A percentile compares a stretch with the other conserved stretches of the same genome.
phyloP scores from a whole-genome alignment of 2,888 invertebrate species.

The Thymelicus acteon region DNA sequence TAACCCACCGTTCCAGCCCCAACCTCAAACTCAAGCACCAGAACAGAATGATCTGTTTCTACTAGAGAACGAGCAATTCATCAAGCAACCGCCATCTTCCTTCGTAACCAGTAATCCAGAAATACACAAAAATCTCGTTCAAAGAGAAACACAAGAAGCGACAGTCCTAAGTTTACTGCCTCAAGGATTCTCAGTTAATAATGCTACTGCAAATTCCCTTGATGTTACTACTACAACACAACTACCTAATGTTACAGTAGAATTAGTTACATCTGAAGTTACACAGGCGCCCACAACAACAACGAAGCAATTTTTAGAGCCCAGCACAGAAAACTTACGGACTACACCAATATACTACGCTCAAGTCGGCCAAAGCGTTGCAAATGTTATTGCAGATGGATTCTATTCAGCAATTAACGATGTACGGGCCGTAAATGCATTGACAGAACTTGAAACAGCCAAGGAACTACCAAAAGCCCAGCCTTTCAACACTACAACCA shows the following conservation, averaged over 20 bases:
- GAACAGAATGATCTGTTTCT: slow-evolving; percentile 54
- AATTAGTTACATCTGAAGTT: slow-evolving; percentile 55
- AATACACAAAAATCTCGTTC: slow-evolving; percentile 64
- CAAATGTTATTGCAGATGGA: slow-evolving; percentile 67
- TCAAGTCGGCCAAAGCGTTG: slow-evolving; percentile 73
- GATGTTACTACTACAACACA: slow-evolving; percentile 59
- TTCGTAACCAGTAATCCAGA: slow-evolving; percentile 54
- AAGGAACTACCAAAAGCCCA: slow-evolving; percentile 60
- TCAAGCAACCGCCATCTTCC: slow-evolving; percentile 56
- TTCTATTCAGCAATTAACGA: slow-evolving; percentile 86
- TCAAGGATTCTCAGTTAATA: slow-evolving; percentile 55
- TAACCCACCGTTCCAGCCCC: slow-evolving; percentile 49
- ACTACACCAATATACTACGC: slow-evolving; percentile 78
- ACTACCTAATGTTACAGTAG: slow-evolving; percentile 60
- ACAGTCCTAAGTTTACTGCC: slow-evolving; percentile 63
- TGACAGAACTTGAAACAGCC: slow-evolving; percentile 84
- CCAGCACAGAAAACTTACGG: slow-evolving; percentile 55
- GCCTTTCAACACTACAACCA: slow-evolving; percentile 46
- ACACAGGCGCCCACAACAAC: slow-evolving; percentile 65
- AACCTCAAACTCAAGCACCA: slow-evolving; percentile 45
- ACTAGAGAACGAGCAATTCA: slow-evolving; percentile 65
- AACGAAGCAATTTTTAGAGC: slow-evolving; percentile 61
- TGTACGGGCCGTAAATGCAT: slow-evolving; percentile 85
- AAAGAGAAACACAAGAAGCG: slow-evolving; percentile 71
- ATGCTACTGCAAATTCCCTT: slow-evolving; percentile 58